These are phyloP conservation scores for Epiperipatus broadwayi DNA, from an alignment of 2,888 invertebrate species.

Conservation along the genomic window DNA sequence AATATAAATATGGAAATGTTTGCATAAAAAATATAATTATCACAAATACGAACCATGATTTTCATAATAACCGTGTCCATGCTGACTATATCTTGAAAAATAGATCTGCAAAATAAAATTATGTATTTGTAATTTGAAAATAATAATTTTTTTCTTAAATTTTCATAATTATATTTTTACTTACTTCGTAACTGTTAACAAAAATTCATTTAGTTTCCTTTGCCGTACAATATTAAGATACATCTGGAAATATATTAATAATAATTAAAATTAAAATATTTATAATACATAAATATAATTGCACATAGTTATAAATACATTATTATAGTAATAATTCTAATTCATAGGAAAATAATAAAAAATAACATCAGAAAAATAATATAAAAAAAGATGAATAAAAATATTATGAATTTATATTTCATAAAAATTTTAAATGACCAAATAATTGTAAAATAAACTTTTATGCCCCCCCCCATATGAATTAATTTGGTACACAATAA, in stretches of 20 bases:
- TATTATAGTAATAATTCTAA: constrained; percentile 5
- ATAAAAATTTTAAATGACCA: no score
- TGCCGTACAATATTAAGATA: constrained; percentile 49
- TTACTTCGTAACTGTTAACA: constrained; percentile 60
- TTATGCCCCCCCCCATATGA: no score
- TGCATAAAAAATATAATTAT: no score
- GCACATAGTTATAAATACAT: no score
- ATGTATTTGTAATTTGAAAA: constrained; percentile 20
- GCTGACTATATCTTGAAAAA: constrained; percentile 70
- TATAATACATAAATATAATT: not conserved
- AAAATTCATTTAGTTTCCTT: constrained; percentile 50
- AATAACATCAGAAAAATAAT: not conserved
- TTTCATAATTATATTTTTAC: constrained; percentile 22
- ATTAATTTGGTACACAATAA: no score
- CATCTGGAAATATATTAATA: constrained; percentile 28
- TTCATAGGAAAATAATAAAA: not conserved
- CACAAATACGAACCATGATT: constrained; percentile 42
- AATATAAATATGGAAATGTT: no score
- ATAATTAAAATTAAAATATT: constrained; percentile 11
- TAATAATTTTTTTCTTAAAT: constrained; percentile 5
- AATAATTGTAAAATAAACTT: no score
- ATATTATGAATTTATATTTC: not conserved
- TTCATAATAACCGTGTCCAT: constrained; percentile 60
- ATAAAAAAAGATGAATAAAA: constrained; percentile 6
- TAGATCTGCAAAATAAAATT: constrained; percentile 39